Evolutionary conservation across 2,888 invertebrate genomes (phyloP).

Genomic region (Pachymerium ferrugineum): DNA sequence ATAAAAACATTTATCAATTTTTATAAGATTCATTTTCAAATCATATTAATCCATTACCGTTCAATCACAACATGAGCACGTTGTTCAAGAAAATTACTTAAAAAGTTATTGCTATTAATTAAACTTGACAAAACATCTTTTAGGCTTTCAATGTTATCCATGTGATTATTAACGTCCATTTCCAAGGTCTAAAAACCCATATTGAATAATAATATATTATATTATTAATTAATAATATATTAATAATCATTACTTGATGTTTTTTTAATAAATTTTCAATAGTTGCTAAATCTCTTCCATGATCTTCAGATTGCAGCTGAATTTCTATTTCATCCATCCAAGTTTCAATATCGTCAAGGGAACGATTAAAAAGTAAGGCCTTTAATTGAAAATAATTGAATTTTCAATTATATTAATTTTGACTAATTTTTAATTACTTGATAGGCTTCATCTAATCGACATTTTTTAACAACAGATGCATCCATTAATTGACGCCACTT

Average conservation of each 20-base stretch:
- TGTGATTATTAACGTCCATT: constrained; percentile 74
- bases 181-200: constrained; percentile 58
- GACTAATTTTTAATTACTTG: constrained; percentile 45
- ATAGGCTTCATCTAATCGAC: constrained; percentile 81
- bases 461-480: constrained; percentile 74
- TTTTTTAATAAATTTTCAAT: constrained; percentile 67
- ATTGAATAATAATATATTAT: not conserved
- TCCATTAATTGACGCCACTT: constrained; percentile 82
- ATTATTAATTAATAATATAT: not conserved
- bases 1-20: too few relatives aligned
- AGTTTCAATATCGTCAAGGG: constrained; percentile 82
- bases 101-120: constrained; percentile 74
- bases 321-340: constrained; percentile 88
- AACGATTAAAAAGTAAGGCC: constrained; percentile 78
- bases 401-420: not conserved
- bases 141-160: constrained; percentile 63
- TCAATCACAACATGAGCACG: constrained; percentile 63
- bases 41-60: constrained; percentile 45
- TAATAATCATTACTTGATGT: constrained; percentile 48
- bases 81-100: constrained; percentile 76
- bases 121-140: constrained; percentile 75
- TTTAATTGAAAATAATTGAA: constrained; percentile 44
- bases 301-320: constrained; percentile 67
- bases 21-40: not conserved
- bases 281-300: constrained; percentile 81